Percentiles rank a stretch among this genome's conserved stretches.
These are phyloP conservation scores for Ochropacha duplaris DNA, from an alignment of 2,888 invertebrate genomes.

Conservation along the genomic window DNA sequence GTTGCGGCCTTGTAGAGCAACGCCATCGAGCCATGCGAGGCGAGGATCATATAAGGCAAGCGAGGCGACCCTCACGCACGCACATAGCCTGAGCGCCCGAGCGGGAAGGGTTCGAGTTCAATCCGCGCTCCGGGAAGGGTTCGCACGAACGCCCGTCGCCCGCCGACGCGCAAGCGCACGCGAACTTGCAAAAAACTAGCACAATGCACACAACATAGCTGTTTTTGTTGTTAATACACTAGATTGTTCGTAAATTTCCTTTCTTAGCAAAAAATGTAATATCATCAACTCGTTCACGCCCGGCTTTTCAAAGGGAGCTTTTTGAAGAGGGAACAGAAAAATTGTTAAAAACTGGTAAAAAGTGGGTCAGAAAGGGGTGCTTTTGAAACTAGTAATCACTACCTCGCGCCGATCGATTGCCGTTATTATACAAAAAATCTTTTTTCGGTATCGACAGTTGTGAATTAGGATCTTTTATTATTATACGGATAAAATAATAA, in stretches of 20 bases:
- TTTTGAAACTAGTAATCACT: conserved; percentile 81
- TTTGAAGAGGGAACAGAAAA: conserved; percentile 76
- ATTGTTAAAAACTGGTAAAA: conserved; percentile 80
- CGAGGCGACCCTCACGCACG: conserved; percentile 64
- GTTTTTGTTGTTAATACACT: conserved; percentile 81
- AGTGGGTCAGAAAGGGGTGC: conserved; percentile 83
- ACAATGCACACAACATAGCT: conserved; percentile 76
- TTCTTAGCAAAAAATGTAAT: conserved; percentile 78
- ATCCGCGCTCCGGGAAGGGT: conserved; percentile 72
- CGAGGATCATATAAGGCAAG: conserved; percentile 48
- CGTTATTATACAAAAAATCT: conserved; percentile 75
- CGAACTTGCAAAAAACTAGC: conserved; percentile 76
- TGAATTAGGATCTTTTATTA: conserved; percentile 65
- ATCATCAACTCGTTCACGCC: conserved; percentile 84
- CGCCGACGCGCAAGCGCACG: conserved; percentile 83
- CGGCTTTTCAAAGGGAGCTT: conserved; percentile 78
- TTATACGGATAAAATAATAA: conserved; percentile 55
- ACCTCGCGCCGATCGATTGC: conserved; percentile 79
- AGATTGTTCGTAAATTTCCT: conserved; percentile 81
- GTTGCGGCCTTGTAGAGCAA: conserved; percentile 43
- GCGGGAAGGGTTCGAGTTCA: conserved; percentile 75
- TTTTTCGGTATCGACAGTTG: conserved; percentile 64
- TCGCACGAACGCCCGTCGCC: conserved; percentile 68
- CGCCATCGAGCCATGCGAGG: conserved; percentile 8
- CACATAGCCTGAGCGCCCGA: no score